Evolutionary conservation across 1,140 invertebrate species (phyloP), one percentile per base, ranked within the genome.

Genomic region (Rhopalosiphum maidis): DNA sequence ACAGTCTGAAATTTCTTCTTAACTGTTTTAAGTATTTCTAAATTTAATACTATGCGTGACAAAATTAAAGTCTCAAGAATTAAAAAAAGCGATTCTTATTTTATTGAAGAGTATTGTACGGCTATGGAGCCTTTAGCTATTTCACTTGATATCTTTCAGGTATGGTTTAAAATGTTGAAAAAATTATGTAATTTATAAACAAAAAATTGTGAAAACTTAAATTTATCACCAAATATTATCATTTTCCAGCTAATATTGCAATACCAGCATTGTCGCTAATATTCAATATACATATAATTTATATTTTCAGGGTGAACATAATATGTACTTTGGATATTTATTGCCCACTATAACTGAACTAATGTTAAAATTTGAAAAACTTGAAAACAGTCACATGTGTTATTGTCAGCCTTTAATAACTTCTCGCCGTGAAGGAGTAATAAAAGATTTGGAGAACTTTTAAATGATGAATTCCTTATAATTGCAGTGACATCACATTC

Each of bases 371-470:
- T 22, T 85, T 25, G 83, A 85, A 85, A 85, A 43, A 85, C 37
- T 85, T 7, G 41, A 43, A 43, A 43, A 41, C 8, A 41, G 37
- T 23, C 4, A 25, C 21, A 85, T 85, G 83, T 0, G 6, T 25
- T 85, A 85, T 43, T 85, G 6, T 25, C 37, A 85, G 23, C 83
- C 22, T 43, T 85, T 85, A 85, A 41, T 85, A 23, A 85, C 6
- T 85, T 7, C 37, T 25, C 37, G 43, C 8, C 21, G 23, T 43
- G 41, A 43, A 43, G 41, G 83, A 43, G 9, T 48, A 23, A 9
- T 15, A n/a, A 48, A 86, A 86, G 43, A 86, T 86, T 86, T 86
- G 43, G 43, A 86, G 43, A 86, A 86, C 25, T 86, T 86, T 41
- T 46, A 15, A 86, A 37, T 46, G 85, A 46, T 86, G 35, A 86